Evolutionary conservation across 2,113 vertebrate species (phyloP), one percentile per base, ranked within the genome.

Genomic region (Falcunculus frontatus): DNA sequence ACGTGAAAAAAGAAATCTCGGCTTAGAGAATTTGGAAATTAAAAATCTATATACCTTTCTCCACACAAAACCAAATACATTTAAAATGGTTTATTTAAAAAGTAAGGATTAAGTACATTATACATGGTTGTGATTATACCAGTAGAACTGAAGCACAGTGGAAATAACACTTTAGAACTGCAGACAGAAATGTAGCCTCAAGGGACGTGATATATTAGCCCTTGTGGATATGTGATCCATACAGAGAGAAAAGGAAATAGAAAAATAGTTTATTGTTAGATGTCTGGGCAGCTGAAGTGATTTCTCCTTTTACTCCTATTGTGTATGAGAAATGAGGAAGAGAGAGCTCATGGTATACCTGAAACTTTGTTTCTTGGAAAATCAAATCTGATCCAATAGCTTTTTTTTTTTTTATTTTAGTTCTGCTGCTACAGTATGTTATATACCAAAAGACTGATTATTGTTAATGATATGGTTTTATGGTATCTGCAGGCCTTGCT

Each of bases 41-140:
- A 72, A 81, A 90, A 75, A 86, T 65, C 92, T 68, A 67, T 10
- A 59, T 74, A 84, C 22, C 19, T 73, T 70, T 84, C 84, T 97
- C 76, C 95, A 97, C 93, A 84, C 93, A 49, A 86, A 77, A 50
- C 35, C 41, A 74, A 95, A 95, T 96, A 96, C 96, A 92, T 98
- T 98, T 98, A 93, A 98, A 98, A 97, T 91, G 77, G 85, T 97
- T 98, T 98, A 98, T 98, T 98, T 98, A 95, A 98, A 97, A 97
- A 97, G 95, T 91, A 96, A 96, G 90, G 96, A 81, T 97, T 97
- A 95, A 97, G 92, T 97, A 98, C 92, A 95, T 96, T 93, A 94
- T 91, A 97, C 96, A 97, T 95, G 95, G 70, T 93, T 97, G 95
- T 94, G 96, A 73, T 97, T 96, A 98, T 96, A 97, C 68, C 85